These are phyloP conservation scores for Diglossa cyanea DNA, from an alignment of 2,797 vertebrate genomes.

Conservation along the genomic window DNA sequence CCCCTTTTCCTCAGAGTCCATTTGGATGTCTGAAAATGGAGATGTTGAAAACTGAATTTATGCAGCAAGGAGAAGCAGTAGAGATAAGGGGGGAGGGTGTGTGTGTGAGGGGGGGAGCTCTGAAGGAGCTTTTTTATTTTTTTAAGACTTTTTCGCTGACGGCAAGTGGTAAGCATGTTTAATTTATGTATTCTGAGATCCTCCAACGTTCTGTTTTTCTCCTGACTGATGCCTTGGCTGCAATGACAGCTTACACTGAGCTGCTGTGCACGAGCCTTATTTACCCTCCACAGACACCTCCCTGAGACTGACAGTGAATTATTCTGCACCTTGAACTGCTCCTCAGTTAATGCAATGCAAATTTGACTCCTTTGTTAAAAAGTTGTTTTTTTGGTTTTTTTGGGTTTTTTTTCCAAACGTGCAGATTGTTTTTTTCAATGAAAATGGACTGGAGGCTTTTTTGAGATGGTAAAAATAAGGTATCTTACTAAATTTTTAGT, in stretches of 20 bases:
- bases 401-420: accelerated
- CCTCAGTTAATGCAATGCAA: background rate
- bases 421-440: background rate
- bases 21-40: background rate
- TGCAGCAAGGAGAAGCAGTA: background rate
- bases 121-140: background rate
- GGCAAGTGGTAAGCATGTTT: constrained; percentile 61
- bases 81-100: background rate
- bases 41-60: background rate
- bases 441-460: background rate
- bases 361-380: constrained; percentile 14
- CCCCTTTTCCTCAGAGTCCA: background rate
- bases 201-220: background rate
- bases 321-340: constrained; percentile 4
- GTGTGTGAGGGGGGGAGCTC: background rate
- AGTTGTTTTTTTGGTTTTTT: background rate
- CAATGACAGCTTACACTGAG: constrained; percentile 21
- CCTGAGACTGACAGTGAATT: background rate
- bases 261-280: background rate
- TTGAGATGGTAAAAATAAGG: background rate
- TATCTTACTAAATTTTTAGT: background rate
- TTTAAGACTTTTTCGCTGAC: background rate
- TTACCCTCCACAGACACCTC: constrained; percentile 18
- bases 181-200: constrained; percentile 62
- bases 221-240: constrained; percentile 51